These are phyloP conservation scores for Hermodice carunculata DNA, from an alignment of 2,888 invertebrate species.

Conservation along the genomic window DNA sequence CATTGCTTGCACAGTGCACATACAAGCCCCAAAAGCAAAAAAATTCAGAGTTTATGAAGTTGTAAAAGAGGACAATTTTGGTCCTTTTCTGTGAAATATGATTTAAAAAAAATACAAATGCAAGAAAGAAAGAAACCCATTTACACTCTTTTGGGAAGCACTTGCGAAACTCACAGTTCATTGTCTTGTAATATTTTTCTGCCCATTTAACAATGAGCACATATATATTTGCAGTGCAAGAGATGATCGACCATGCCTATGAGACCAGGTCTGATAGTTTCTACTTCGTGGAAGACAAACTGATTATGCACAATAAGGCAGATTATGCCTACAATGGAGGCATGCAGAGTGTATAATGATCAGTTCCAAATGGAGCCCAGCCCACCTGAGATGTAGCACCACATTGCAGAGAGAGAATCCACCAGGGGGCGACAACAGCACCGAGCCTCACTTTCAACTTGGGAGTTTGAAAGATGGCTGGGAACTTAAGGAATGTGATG, in stretches of 20 bases:
- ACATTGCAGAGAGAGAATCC: too few relatives aligned
- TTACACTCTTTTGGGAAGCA: neutral
- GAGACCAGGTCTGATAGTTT: conserved; percentile 99
- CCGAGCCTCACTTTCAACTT: too few relatives aligned
- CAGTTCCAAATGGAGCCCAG: neutral
- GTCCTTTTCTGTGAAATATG: too few relatives aligned
- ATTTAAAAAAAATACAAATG: neutral
- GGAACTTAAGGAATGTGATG: too few relatives aligned
- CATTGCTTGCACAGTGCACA: too few relatives aligned
- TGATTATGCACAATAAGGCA: conserved; percentile 99
- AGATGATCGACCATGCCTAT: conserved; percentile 96
- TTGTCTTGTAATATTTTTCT: neutral
- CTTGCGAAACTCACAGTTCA: neutral
- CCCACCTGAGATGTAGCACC: neutral
- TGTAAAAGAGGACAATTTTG: too few relatives aligned
- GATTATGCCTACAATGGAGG: conserved; percentile 88
- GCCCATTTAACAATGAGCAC: neutral
- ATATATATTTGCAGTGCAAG: conserved; percentile 77
- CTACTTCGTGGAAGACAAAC: conserved; percentile 96
- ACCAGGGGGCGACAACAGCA: too few relatives aligned
- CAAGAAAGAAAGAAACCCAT: neutral
- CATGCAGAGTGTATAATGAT: conserved; percentile 30
- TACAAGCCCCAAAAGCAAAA: too few relatives aligned
- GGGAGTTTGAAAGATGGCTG: too few relatives aligned
- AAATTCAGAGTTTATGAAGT: too few relatives aligned